Base-by-base conservation (phyloP, 2,888 invertebrate genomes). In the Eupithecia insigniata region DNA sequence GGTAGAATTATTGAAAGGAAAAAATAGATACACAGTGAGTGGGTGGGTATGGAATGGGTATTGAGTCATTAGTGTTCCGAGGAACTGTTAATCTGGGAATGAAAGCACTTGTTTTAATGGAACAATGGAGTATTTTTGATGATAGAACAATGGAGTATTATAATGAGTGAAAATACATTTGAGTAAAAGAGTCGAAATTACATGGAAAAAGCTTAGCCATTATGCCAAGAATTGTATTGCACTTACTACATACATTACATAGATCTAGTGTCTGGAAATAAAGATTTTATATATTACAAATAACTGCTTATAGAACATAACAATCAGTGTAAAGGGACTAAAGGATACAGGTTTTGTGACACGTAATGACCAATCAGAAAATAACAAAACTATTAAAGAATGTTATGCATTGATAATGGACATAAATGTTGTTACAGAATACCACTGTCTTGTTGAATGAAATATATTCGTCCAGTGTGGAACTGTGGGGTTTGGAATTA, bases 21-120 rank as follows among this genome's bases (percentile, higher is more conserved):
- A 72, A 74, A 76, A 78, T 67, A 79, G 67, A 76, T 64, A 76
- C 58, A 64, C 73, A 78, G 79, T 62, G 10, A 64, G 36, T 75
- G 71, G 66, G 5, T 30, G 5, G 30, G 30, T 30, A 30, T 75
- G n/a, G n/a, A n/a, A 73, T 75, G 71, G 64, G 30, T 74, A 71
- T 75, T 76, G 77, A 79, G 74, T 80, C 78, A 78, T 77, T 79
- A 72, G 34, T 28, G 46, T 64, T 69, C 67, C 46, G 60, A 69
- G 67, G 71, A 71, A 71, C 60, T 69, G 43, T 66, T 55, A 70
- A 61, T n/a, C 55, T 66, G 60, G 43, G 36, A 46, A 39, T 26
- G n/a, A 64, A 65, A 39, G 32, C 12, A 3, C 2, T 22, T 22
- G 22, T 51, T 51, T 22, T 12, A 8, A n/a, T 18, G 8, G n/a